phyloP scores from a whole-genome alignment of 2,888 invertebrate genomes.

The Thecocarcelia acutangulata region DNA sequence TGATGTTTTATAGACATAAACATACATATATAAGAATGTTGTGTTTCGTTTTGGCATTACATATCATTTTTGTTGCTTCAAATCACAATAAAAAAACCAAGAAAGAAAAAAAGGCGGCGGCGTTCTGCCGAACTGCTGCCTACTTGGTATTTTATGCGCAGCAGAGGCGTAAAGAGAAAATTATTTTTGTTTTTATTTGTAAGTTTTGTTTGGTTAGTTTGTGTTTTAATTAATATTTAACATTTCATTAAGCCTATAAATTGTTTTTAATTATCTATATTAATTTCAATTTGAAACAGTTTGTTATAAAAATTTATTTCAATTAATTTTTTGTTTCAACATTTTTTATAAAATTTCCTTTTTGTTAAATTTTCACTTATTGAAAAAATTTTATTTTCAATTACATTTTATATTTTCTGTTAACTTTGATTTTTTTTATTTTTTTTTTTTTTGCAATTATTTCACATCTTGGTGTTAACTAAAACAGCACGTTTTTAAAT shows the following conservation, averaged over 20 bases:
- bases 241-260: no score
- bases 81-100: not conserved
- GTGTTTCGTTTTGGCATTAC: slow-evolving; percentile 27
- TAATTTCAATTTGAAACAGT: not conserved
- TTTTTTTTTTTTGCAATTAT: not conserved
- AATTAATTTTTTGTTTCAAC: not conserved
- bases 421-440: not conserved
- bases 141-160: not conserved
- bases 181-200: not conserved
- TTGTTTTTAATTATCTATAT: no score
- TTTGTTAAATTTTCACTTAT: not conserved
- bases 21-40: slow-evolving; percentile 6
- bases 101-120: slow-evolving; percentile 21
- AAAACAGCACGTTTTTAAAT: slow-evolving; percentile 38
- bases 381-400: not conserved
- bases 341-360: slow-evolving; percentile 20
- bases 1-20: not conserved
- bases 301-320: not conserved
- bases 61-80: slow-evolving; percentile 2
- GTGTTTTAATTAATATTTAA: no score
- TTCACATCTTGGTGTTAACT: slow-evolving; percentile 41
- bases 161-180: slow-evolving; percentile 32
- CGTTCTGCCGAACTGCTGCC: slow-evolving; percentile 28
- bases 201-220: no score
- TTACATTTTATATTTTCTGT: not conserved